phyloP scores from a whole-genome alignment of 2,797 vertebrate species.

The Manis javanica region DNA sequence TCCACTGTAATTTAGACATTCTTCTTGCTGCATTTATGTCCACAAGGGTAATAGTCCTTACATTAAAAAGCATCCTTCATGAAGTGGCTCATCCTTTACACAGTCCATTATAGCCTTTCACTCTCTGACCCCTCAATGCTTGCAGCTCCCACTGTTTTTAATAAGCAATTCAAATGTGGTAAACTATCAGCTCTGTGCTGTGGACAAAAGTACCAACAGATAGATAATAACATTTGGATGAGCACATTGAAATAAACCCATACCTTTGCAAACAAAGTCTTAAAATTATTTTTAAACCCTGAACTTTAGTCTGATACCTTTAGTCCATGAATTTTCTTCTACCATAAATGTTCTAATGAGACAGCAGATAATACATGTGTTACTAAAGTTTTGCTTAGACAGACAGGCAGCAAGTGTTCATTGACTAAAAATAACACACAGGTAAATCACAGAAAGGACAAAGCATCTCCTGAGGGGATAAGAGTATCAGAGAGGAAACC shows the following conservation, averaged over 20 bases:
- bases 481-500: background rate
- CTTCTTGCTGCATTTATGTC: slow-evolving; percentile 83
- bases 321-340: background rate
- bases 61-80: slow-evolving; percentile 82
- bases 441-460: slow-evolving; percentile 57
- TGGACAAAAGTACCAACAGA: slow-evolving; percentile 74
- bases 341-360: slow-evolving; percentile 37
- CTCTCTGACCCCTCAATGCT: slow-evolving; percentile 60
- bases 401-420: slow-evolving; percentile 2
- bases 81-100: slow-evolving; percentile 76
- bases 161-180: slow-evolving; percentile 74
- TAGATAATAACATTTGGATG: slow-evolving; percentile 69
- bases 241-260: slow-evolving; percentile 36
- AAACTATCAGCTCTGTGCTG: slow-evolving; percentile 61
- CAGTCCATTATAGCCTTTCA: slow-evolving; percentile 74
- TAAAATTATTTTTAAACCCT: slow-evolving; percentile 69
- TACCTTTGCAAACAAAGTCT: slow-evolving; percentile 59
- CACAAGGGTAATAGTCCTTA: slow-evolving; percentile 80
- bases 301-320: slow-evolving; percentile 63
- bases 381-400: slow-evolving; percentile 55
- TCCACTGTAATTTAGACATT: slow-evolving; percentile 82
- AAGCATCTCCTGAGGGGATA: background rate
- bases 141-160: slow-evolving; percentile 75
- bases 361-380: slow-evolving; percentile 10
- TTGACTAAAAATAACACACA: slow-evolving; percentile 65